phyloP scores from a whole-genome alignment of 1,140 invertebrate genomes.

The Drosophila fuyamai region DNA sequence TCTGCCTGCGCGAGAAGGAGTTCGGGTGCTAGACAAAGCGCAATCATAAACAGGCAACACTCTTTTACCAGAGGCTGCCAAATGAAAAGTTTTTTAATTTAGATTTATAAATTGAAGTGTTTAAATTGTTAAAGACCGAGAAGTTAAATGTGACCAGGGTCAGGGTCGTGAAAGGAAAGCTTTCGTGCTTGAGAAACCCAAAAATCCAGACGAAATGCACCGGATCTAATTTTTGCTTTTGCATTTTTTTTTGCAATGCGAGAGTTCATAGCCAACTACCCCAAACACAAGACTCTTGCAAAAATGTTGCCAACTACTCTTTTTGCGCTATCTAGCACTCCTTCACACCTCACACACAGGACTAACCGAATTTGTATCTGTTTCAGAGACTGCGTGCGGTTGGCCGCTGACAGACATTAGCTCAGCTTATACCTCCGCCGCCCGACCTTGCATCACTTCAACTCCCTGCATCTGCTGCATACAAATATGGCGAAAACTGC shows the following conservation, averaged over 20 bases:
- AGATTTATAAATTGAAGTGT: conserved; percentile 45
- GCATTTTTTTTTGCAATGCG: conserved; percentile 14
- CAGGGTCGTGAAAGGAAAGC: conserved; percentile 8
- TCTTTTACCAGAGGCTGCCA: conserved; percentile 2
- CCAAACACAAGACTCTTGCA: conserved; percentile 11
- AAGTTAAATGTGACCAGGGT: conserved; percentile 3
- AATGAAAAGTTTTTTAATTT: conserved; percentile 64
- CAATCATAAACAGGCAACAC: conserved; percentile 32
- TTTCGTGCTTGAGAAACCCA: neutral
- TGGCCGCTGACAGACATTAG: conserved; percentile 68
- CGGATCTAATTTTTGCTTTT: conserved; percentile 38
- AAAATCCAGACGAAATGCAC: conserved; percentile 14
- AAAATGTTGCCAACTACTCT: conserved; percentile 53
- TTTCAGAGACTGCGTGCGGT: conserved; percentile 54
- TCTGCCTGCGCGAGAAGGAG: conserved; percentile 3
- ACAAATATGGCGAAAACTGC: conserved; percentile 49
- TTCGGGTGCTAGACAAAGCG: conserved; percentile 1
- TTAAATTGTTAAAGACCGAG: conserved; percentile 1
- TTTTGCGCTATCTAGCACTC: neutral
- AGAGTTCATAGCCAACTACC: conserved; percentile 18
- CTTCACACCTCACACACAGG: conserved; percentile 3
- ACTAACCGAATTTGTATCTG: conserved; percentile 60
- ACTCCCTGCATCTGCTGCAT: conserved; percentile 29
- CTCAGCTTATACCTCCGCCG: conserved; percentile 50
- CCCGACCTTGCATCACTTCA: neutral